These are phyloP conservation scores for Menidia beryllina DNA, from an alignment of 2,113 vertebrate species.

Conservation along the genomic window DNA sequence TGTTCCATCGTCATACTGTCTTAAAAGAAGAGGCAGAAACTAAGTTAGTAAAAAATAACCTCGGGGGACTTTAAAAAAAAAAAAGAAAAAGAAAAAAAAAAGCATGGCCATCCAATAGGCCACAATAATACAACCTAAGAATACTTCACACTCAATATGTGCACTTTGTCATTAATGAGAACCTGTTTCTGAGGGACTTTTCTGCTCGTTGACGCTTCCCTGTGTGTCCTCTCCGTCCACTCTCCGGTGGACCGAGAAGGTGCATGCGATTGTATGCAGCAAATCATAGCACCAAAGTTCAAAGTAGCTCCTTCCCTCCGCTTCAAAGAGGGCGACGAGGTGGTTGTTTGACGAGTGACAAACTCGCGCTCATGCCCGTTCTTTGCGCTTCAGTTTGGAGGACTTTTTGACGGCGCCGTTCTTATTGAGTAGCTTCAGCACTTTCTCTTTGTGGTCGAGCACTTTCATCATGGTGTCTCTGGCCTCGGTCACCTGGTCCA, in stretches of 20 bases:
- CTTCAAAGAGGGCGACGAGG: conserved; percentile 9
- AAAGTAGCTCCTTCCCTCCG: conserved; percentile 55
- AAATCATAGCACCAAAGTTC: conserved; percentile 75
- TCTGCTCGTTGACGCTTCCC: conserved; percentile 25
- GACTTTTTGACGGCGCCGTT: conserved; percentile 95
- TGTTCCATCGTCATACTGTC: conserved; percentile 26
- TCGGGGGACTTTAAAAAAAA: conserved; percentile 19
- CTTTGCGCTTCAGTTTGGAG: conserved; percentile 96
- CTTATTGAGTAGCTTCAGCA: conserved; percentile 98
- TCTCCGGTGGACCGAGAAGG: conserved; percentile 47
- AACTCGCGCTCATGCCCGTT: conserved; percentile 84
- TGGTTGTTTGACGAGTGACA: neutral
- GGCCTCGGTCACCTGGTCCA: conserved; percentile 99
- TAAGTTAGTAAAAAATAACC: conserved; percentile 56
- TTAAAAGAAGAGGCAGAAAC: conserved; percentile 43
- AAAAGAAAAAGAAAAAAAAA: neutral
- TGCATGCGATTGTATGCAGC: conserved; percentile 78
- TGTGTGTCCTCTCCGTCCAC: conserved; percentile 27
- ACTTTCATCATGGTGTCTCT: conserved; percentile 99
- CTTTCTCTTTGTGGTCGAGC: conserved; percentile 97
- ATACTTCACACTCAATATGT: conserved; percentile 29
- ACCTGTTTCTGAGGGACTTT: conserved; percentile 37
- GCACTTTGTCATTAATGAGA: conserved; percentile 45
- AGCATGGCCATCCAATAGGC: conserved; percentile 2
- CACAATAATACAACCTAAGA: conserved; percentile 35